A percentile compares a stretch with the other conserved stretches of the same genome.
phyloP scores from a whole-genome alignment of 2,888 invertebrate species.

The Aethes cnicana region DNA sequence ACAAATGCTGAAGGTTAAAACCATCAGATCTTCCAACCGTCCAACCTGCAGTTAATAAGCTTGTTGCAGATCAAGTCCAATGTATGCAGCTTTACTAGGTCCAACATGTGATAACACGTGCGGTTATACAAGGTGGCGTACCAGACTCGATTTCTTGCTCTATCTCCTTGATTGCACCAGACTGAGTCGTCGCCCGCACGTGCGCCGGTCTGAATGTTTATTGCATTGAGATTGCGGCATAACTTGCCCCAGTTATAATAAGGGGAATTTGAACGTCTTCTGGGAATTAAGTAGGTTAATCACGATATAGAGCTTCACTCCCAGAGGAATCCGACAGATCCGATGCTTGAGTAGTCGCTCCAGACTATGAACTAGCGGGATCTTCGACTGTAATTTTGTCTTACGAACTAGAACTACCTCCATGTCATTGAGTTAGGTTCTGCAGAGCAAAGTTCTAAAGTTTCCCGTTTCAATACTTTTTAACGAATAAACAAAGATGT shows the following conservation, averaged over 20 bases:
- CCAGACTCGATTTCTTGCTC: conserved; percentile 44
- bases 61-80: too few relatives aligned
- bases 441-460: too few relatives aligned
- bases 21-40: too few relatives aligned
- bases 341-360: conserved; percentile 7
- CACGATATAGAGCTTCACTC: conserved; percentile 28
- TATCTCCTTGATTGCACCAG: conserved; percentile 47
- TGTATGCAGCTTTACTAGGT: too few relatives aligned
- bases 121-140: too few relatives aligned
- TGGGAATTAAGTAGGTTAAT: conserved; percentile 40
- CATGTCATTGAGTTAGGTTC: background rate
- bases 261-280: conserved; percentile 49
- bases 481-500: too few relatives aligned
- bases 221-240: conserved; percentile 70
- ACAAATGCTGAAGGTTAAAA: too few relatives aligned
- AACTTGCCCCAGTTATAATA: conserved; percentile 61
- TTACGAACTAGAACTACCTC: background rate
- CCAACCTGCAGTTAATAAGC: too few relatives aligned
- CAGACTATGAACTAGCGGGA: conserved; percentile 9
- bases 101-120: too few relatives aligned
- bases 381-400: background rate
- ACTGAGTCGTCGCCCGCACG: conserved; percentile 60
- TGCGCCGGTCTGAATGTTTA: conserved; percentile 65
- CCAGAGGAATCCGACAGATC: conserved; percentile 10
- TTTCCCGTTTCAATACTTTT: too few relatives aligned